Conservation (phyloP, 2,888 invertebrate genomes). For the Stenoptilia bipunctidactyla region DNA sequence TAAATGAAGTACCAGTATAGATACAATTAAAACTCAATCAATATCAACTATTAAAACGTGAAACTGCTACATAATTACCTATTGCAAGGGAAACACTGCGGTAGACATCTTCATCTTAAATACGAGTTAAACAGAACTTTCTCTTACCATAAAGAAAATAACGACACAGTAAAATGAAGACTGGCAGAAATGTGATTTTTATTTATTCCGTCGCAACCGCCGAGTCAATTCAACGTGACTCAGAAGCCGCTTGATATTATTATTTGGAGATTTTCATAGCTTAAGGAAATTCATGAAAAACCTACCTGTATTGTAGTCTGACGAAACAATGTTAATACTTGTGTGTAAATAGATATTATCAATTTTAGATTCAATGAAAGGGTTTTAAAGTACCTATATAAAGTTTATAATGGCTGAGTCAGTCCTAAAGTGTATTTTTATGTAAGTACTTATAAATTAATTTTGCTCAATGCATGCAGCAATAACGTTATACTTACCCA, state of each 20-base stretch:
- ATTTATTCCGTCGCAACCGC: background rate
- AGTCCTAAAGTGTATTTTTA: no score
- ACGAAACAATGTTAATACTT: background rate
- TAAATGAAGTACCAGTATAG: no score
- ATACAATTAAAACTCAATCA: no score
- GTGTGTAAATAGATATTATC: background rate
- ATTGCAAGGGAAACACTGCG: no score
- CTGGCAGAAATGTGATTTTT: slow-evolving; percentile 22
- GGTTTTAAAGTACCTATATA: background rate
- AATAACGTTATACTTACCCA: no score
- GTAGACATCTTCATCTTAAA: no score
- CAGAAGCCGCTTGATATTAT: background rate
- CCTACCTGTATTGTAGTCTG: slow-evolving; percentile 33
- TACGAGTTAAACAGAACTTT: no score
- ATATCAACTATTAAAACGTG: no score
- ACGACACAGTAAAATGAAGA: slow-evolving; percentile 34
- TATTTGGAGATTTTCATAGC: slow-evolving; percentile 20
- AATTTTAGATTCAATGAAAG: background rate
- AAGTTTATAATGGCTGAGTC: background rate
- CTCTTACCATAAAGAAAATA: slow-evolving; percentile 35
- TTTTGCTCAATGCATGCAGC: no score
- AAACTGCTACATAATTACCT: no score
- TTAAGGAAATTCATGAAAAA: slow-evolving; percentile 35
- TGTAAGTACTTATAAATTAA: no score
- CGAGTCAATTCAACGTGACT: no score